Conservation (phyloP, 2,113 vertebrate species). For the Acanthisitta chloris region DNA sequence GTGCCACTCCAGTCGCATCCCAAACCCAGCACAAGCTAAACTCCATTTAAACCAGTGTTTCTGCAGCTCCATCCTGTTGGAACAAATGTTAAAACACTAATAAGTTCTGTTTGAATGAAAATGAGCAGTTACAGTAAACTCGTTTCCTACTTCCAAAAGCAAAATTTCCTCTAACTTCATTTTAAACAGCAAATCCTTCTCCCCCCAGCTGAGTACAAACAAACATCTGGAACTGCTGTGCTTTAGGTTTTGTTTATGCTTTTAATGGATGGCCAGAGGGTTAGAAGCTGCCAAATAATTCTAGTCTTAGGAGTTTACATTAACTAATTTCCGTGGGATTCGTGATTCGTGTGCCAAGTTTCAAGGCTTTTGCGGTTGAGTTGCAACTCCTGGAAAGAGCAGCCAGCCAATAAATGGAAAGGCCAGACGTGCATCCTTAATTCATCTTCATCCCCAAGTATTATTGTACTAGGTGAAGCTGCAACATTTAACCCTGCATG, state of each 20-base stretch:
- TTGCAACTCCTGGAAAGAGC: not conserved
- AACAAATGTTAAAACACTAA: not conserved
- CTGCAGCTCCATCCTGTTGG: not conserved
- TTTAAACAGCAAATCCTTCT: not conserved
- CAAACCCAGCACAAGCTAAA: not conserved
- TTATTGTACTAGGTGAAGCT: not conserved
- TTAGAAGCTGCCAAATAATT: constrained; percentile 22
- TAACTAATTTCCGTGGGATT: not conserved
- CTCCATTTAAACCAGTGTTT: not conserved
- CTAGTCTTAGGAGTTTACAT: not conserved
- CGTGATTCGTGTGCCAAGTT: not conserved
- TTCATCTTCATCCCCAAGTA: not conserved
- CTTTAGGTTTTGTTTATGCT: constrained; percentile 17
- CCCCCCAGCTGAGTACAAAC: constrained; percentile 6
- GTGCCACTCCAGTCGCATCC: not conserved
- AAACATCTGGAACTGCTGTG: constrained; percentile 49
- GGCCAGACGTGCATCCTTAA: not conserved
- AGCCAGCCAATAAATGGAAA: not conserved
- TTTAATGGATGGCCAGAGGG: not conserved
- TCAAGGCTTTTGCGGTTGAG: not conserved
- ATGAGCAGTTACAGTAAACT: not conserved
- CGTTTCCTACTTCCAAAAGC: not conserved
- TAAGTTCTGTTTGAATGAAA: not conserved
- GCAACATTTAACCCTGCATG: not conserved
- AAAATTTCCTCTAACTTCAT: constrained; percentile 23